These are phyloP conservation scores for Ciconia maguari DNA, from an alignment of 2,113 vertebrate genomes.

Conservation along the genomic window DNA sequence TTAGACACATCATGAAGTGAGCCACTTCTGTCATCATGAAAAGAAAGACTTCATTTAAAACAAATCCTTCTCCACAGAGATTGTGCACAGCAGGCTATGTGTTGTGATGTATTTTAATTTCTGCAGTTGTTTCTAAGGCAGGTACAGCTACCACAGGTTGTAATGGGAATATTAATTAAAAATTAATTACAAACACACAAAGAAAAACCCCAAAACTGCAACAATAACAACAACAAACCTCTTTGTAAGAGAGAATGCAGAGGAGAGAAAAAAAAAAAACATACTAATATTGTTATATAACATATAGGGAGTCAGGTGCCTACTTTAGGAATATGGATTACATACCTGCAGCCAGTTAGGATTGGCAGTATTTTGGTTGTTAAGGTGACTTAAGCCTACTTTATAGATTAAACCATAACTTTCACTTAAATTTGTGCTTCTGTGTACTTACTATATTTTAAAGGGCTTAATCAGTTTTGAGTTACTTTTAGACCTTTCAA, in stretches of 20 bases:
- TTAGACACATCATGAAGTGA: neutral
- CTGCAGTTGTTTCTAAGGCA: neutral
- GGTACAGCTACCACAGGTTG: neutral
- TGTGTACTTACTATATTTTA: neutral
- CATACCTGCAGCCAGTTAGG: neutral
- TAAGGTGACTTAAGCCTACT: neutral
- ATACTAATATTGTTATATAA: neutral
- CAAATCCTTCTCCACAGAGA: neutral
- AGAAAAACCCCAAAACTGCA: neutral
- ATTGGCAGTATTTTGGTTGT: neutral
- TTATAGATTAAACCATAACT: neutral
- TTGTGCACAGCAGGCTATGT: neutral
- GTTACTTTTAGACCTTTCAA: neutral
- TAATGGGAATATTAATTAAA: conserved; percentile 10
- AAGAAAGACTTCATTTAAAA: neutral
- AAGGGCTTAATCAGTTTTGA: neutral
- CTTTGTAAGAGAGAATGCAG: neutral
- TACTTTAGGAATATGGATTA: neutral
- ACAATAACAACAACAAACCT: neutral
- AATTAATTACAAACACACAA: neutral
- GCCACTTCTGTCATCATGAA: neutral
- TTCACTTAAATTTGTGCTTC: neutral
- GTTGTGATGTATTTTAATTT: neutral
- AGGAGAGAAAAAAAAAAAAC: neutral
- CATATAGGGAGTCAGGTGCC: neutral